Evolutionary conservation across 2,113 vertebrate genomes (phyloP).

Genomic region (Saimiri boliviensis): DNA sequence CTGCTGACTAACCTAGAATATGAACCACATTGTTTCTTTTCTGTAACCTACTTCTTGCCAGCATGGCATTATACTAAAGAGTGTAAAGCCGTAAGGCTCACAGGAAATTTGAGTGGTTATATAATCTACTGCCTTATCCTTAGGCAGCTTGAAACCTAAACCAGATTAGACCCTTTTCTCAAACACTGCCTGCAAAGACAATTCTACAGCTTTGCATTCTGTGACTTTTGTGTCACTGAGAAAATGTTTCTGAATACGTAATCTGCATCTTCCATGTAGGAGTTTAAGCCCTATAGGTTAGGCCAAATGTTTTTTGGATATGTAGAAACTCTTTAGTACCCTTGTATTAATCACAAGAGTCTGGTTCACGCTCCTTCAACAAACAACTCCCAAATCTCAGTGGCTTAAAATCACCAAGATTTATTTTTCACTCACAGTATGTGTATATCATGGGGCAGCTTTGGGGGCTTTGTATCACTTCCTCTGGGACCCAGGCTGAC

Average conservation of each 20-base stretch:
- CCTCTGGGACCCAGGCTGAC: background rate
- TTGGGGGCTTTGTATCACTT: background rate
- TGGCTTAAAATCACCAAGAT: background rate
- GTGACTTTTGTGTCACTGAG: constrained; percentile 43
- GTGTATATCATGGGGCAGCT: background rate
- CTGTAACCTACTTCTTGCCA: constrained; percentile 39
- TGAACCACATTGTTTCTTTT: constrained; percentile 45
- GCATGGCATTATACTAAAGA: background rate
- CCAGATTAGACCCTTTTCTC: constrained; percentile 12
- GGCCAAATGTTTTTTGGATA: background rate
- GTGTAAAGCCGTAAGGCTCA: background rate
- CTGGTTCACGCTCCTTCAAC: background rate
- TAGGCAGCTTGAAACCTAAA: constrained; percentile 34
- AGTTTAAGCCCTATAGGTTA: background rate
- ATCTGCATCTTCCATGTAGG: constrained; percentile 14
- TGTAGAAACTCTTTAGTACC: background rate
- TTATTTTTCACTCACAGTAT: background rate
- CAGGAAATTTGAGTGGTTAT: constrained; percentile 9
- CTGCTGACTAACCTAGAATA: constrained; percentile 43
- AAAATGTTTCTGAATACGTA: constrained; percentile 36
- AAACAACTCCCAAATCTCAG: background rate
- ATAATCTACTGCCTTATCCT: constrained; percentile 30
- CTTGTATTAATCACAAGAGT: background rate
- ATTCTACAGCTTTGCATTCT: constrained; percentile 15
- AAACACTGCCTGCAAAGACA: constrained; percentile 37